Percentiles rank a stretch among this genome's conserved stretches.
These are phyloP conservation scores for Oscheius sp. DNA, from an alignment of 2,888 invertebrate genomes.

Conservation along the genomic window DNA sequence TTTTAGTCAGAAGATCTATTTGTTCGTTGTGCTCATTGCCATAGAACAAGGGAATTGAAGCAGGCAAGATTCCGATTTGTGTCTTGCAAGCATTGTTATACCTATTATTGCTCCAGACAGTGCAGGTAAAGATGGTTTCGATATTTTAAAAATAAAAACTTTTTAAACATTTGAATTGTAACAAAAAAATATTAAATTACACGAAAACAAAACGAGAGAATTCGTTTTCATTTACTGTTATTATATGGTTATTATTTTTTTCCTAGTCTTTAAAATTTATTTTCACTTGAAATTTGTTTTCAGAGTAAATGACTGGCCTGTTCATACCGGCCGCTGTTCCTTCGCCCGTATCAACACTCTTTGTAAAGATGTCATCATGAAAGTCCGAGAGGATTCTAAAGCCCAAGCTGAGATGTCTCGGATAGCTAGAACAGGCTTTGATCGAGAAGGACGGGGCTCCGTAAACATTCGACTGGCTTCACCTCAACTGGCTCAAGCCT, in stretches of 20 bases:
- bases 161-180: no score
- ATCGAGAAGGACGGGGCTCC: slow-evolving; percentile 82
- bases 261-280: not conserved
- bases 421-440: slow-evolving; percentile 84
- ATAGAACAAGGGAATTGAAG: slow-evolving; percentile 72
- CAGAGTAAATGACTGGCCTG: slow-evolving; percentile 82
- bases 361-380: slow-evolving; percentile 78
- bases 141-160: not conserved
- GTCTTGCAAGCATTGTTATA: slow-evolving; percentile 92
- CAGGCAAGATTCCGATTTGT: slow-evolving; percentile 85
- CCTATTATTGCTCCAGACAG: slow-evolving; percentile 84
- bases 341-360: slow-evolving; percentile 89
- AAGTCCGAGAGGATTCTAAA: slow-evolving; percentile 72
- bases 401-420: slow-evolving; percentile 79
- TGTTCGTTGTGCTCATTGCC: slow-evolving; percentile 70
- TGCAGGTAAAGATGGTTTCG: slow-evolving; percentile 42
- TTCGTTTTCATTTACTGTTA: no score
- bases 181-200: no score
- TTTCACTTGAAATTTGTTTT: slow-evolving; percentile 76
- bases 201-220: no score
- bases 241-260: not conserved
- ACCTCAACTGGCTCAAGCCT: slow-evolving; percentile 77
- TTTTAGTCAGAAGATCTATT: slow-evolving; percentile 54
- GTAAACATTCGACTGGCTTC: slow-evolving; percentile 89
- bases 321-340: slow-evolving; percentile 87